Evolutionary conservation across 1,140 invertebrate genomes (phyloP).

Genomic region (Drosophila subobscura): DNA sequence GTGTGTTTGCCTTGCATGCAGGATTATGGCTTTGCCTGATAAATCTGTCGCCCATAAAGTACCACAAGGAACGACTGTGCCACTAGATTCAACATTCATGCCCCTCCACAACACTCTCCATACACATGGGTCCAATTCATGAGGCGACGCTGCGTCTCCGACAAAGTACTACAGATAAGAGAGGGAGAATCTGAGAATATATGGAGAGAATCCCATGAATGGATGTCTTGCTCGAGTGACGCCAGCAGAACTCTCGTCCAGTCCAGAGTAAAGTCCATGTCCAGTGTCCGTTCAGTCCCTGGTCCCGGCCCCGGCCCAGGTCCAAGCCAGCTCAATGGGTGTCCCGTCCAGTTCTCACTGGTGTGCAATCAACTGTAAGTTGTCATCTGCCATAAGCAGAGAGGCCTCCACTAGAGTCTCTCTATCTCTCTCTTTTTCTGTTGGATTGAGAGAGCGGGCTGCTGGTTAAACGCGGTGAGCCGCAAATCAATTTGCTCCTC

Average conservation of each 20-base stretch:
- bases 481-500: conserved; percentile 56
- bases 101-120: conserved; percentile 16
- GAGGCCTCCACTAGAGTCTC: not conserved
- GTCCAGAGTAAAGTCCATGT: too few species aligned
- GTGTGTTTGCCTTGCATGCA: conserved; percentile 10
- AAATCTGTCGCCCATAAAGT: conserved; percentile 58
- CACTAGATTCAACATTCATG: conserved; percentile 50
- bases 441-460: not conserved
- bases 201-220: conserved; percentile 39
- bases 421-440: too few species aligned
- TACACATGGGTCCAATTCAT: conserved; percentile 47
- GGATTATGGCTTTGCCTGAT: conserved; percentile 56
- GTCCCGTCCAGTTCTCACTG: conserved; percentile 35
- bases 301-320: not conserved
- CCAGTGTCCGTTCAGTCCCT: too few species aligned
- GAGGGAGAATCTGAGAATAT: conserved; percentile 21
- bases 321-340: conserved; percentile 33
- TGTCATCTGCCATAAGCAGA: conserved; percentile 44
- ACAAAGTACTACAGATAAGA: conserved; percentile 59
- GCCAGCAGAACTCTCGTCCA: not conserved
- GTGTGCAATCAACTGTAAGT: conserved; percentile 64
- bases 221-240: conserved; percentile 28
- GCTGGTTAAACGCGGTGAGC: conserved; percentile 13
- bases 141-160: conserved; percentile 48
- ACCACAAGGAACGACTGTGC: conserved; percentile 49